Conservation (phyloP, 2,797 vertebrate species). For the Acanthornis magna region DNA sequence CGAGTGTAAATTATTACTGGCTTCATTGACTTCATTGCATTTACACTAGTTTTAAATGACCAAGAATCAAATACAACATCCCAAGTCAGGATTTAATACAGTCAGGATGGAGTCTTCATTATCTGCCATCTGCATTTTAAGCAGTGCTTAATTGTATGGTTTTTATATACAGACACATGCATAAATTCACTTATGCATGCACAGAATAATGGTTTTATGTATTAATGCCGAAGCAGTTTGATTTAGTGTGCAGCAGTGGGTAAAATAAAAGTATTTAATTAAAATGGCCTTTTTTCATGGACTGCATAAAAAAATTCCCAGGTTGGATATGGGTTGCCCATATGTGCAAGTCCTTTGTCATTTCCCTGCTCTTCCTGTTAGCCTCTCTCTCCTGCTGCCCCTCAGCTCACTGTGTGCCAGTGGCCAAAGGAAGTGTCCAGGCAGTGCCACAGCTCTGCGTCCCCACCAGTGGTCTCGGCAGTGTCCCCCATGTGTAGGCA, state of each 20-base stretch:
- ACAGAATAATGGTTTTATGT: slow-evolving; percentile 13
- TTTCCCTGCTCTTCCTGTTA: neutral
- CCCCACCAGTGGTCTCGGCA: neutral
- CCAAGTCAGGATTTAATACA: neutral
- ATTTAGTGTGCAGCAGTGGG: slow-evolving; percentile 29
- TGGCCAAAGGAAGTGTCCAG: accelerated
- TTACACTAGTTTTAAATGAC: neutral
- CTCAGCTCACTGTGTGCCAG: neutral
- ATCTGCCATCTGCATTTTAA: slow-evolving; percentile 45
- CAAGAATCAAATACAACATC: neutral
- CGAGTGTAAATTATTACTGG: neutral
- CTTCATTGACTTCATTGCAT: neutral
- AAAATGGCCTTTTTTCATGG: slow-evolving; percentile 15
- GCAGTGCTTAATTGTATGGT: neutral
- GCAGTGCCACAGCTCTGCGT: neutral
- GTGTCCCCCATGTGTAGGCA: accelerated
- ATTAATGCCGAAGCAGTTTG: slow-evolving; percentile 41
- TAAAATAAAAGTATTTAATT: slow-evolving; percentile 62
- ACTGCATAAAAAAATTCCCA: slow-evolving; percentile 1
- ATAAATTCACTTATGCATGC: neutral
- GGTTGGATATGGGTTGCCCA: neutral
- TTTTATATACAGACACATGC: neutral
- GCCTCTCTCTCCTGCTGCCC: neutral
- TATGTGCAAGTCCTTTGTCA: neutral
- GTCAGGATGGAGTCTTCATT: neutral